Conservation (phyloP, 2,888 invertebrate species). For the Drosophila subquinaria region DNA sequence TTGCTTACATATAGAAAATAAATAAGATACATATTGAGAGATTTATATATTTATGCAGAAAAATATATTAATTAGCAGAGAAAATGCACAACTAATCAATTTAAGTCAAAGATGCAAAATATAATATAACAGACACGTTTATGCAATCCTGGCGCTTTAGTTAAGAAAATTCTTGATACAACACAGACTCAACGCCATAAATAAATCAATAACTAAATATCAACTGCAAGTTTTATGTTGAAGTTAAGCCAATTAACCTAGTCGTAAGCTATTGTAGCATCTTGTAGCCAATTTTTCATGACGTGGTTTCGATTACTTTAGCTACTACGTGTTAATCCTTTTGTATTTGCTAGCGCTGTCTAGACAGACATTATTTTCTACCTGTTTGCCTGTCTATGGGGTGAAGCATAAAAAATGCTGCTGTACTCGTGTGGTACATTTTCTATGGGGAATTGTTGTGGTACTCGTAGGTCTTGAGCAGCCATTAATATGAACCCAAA, state of each 20-base stretch:
- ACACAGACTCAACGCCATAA: neutral
- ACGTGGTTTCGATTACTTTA: slow-evolving; percentile 28
- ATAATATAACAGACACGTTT: neutral
- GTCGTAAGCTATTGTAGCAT: slow-evolving; percentile 12
- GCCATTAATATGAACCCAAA: slow-evolving; percentile 33
- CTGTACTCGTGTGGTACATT: slow-evolving; percentile 10
- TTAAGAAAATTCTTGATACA: neutral
- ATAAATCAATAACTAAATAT: neutral
- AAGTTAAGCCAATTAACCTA: slow-evolving; percentile 27
- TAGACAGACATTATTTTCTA: slow-evolving; percentile 45
- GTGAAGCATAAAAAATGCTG: slow-evolving; percentile 28
- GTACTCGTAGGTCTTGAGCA: slow-evolving; percentile 14
- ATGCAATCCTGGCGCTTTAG: neutral
- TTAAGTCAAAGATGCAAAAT: neutral
- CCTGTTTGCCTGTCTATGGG: neutral
- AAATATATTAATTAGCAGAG: neutral
- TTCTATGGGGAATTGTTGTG: slow-evolving; percentile 7
- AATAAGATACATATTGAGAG: neutral
- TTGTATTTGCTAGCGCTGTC: slow-evolving; percentile 30
- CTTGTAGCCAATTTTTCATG: slow-evolving; percentile 13
- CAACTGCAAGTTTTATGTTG: slow-evolving; percentile 11
- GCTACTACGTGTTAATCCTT: slow-evolving; percentile 26
- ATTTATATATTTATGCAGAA: neutral
- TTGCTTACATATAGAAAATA: too few species aligned
- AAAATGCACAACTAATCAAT: neutral